Percentiles rank a stretch among this genome's conserved stretches.
Evolutionary conservation across 1,140 invertebrate species (phyloP).

Genomic region (Ceratosolen fusciceps): DNA sequence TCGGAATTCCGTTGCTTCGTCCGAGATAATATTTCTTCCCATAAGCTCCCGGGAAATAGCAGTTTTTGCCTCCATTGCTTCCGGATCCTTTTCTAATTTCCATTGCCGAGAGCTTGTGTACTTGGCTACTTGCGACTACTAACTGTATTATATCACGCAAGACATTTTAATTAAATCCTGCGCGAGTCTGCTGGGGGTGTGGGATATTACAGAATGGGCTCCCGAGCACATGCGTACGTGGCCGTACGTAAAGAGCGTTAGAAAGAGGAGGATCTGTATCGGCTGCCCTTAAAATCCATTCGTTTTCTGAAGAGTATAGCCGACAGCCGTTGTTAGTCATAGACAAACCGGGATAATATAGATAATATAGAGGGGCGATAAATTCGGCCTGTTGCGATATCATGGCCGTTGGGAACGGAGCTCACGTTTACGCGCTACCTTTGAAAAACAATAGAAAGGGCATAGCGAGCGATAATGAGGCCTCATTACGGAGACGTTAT

Average conservation of each 20-base stretch:
- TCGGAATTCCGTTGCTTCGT: not conserved
- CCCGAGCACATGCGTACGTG: too few species aligned
- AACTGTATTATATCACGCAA: not conserved
- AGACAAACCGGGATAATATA: not conserved
- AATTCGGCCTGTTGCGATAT: not conserved
- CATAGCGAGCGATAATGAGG: too few species aligned
- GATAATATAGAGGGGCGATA: not conserved
- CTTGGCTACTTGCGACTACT: not conserved
- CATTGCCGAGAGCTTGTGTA: not conserved
- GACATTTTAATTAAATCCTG: not conserved
- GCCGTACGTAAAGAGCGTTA: not conserved
- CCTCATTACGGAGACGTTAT: too few species aligned
- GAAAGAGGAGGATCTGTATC: not conserved
- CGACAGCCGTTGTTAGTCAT: not conserved
- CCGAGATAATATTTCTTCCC: not conserved
- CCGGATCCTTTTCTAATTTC: not conserved
- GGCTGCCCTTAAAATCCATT: not conserved
- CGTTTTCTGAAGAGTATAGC: not conserved
- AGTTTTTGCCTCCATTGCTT: not conserved
- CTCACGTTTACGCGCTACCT: too few species aligned
- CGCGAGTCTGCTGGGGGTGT: too few species aligned
- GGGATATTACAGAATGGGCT: too few species aligned
- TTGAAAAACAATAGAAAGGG: too few species aligned
- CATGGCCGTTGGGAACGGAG: too few species aligned
- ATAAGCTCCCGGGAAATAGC: not conserved